Conservation (phyloP, 1,140 invertebrate species). For the Thalassaphorura encarpata region DNA sequence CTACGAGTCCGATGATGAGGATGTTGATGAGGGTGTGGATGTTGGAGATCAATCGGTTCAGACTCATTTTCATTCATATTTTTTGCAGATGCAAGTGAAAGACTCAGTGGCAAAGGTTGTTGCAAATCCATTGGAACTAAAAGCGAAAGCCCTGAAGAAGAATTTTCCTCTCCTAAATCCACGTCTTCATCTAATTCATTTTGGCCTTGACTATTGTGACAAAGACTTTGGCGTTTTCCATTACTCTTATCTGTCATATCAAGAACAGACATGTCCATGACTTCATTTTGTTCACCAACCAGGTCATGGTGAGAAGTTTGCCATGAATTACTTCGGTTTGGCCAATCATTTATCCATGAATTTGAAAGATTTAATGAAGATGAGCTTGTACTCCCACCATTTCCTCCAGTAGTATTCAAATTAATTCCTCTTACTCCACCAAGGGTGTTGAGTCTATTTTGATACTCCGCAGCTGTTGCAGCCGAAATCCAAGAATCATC, state of each 20-base stretch:
- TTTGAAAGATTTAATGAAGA: not conserved
- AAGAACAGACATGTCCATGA: constrained; percentile 29
- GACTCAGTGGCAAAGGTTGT: constrained; percentile 9
- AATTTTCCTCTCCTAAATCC: constrained; percentile 17
- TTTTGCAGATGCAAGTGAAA: not conserved
- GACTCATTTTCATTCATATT: not conserved
- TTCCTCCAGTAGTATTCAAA: not conserved
- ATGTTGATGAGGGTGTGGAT: constrained; percentile 9
- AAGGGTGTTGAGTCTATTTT: constrained; percentile 9
- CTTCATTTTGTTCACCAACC: constrained; percentile 24
- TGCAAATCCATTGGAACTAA: constrained; percentile 28
- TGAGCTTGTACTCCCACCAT: not conserved
- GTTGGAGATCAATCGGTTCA: constrained; percentile 11
- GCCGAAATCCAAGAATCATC: constrained; percentile 27
- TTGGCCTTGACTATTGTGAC: not conserved
- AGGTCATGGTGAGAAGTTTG: not conserved
- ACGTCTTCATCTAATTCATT: constrained; percentile 21
- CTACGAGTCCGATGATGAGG: not conserved
- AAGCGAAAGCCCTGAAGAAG: constrained; percentile 13
- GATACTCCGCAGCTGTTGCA: constrained; percentile 16
- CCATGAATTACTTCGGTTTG: not conserved
- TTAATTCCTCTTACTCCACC: not conserved
- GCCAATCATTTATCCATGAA: constrained; percentile 19
- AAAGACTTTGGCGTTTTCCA: not conserved
- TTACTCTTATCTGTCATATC: constrained; percentile 12